Evolutionary conservation across 2,797 vertebrate species (phyloP).

Genomic region (Dallia pectoralis): DNA sequence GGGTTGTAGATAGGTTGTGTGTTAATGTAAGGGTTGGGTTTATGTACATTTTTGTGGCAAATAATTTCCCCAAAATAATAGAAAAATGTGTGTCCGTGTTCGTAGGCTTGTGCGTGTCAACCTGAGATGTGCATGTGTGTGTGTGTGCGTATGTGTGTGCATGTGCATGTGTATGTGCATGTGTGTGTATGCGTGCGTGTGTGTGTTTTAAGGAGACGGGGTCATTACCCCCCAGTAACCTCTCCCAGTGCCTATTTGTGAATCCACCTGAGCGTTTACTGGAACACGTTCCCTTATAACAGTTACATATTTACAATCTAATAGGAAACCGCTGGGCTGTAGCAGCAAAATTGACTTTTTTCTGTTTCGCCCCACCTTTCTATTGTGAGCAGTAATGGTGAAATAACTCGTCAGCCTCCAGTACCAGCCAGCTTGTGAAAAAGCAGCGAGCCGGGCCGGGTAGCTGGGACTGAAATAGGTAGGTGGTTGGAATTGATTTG

Average conservation of each 20-base stretch:
- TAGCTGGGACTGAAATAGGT: neutral
- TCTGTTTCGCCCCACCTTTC: slow-evolving; percentile 10
- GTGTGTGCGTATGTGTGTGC: slow-evolving; percentile 18
- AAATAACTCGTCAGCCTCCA: slow-evolving; percentile 29
- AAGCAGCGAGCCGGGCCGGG: slow-evolving; percentile 28
- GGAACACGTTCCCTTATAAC: slow-evolving; percentile 54
- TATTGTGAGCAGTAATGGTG: slow-evolving; percentile 41
- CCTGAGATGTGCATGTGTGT: too few species aligned
- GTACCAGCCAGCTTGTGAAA: slow-evolving; percentile 36
- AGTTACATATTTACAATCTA: slow-evolving; percentile 53
- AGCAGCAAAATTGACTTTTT: slow-evolving; percentile 32
- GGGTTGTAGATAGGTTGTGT: too few species aligned
- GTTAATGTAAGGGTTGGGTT: too few species aligned
- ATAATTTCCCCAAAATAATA: too few species aligned
- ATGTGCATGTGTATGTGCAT: neutral
- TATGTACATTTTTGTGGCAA: too few species aligned
- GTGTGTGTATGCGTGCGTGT: neutral
- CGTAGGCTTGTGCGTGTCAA: too few species aligned
- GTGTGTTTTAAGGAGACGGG: slow-evolving; percentile 27
- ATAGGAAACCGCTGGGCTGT: slow-evolving; percentile 37
- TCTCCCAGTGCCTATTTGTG: slow-evolving; percentile 41
- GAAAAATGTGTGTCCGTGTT: too few species aligned
- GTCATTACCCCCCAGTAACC: slow-evolving; percentile 44
- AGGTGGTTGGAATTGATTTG: slow-evolving; percentile 29
- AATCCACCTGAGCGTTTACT: slow-evolving; percentile 51